Percentiles rank a stretch among this genome's conserved stretches.
These are phyloP conservation scores for Siphonodentalium dalli DNA, from an alignment of 2,888 invertebrate species.

Conservation along the genomic window DNA sequence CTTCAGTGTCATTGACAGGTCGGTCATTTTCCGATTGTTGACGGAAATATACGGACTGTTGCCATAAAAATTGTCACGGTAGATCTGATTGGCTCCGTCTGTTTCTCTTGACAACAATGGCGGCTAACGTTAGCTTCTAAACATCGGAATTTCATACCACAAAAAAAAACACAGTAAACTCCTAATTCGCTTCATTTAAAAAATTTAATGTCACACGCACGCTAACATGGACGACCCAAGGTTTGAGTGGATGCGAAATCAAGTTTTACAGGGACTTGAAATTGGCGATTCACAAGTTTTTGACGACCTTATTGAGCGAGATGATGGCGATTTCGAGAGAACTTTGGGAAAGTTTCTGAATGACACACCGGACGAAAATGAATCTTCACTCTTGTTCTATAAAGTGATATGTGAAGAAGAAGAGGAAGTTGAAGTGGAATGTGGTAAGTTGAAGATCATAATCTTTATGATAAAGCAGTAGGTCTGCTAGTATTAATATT, in stretches of 20 bases:
- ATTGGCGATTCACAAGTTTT: slow-evolving; percentile 59
- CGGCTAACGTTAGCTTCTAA: too few relatives aligned
- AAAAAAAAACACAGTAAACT: too few relatives aligned
- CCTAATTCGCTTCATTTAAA: too few relatives aligned
- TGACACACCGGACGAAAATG: slow-evolving; percentile 61
- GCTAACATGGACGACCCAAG: slow-evolving; percentile 63
- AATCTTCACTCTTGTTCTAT: slow-evolving; percentile 62
- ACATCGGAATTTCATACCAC: too few relatives aligned
- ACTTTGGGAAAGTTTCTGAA: slow-evolving; percentile 62
- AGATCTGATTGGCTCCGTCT: too few relatives aligned
- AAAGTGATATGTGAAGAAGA: slow-evolving; percentile 62
- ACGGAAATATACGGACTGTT: too few relatives aligned
- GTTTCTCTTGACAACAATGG: too few relatives aligned
- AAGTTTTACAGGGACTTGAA: slow-evolving; percentile 57
- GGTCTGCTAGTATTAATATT: too few relatives aligned
- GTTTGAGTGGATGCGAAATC: slow-evolving; percentile 63
- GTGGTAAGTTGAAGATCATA: slow-evolving; percentile 45
- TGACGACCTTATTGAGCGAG: slow-evolving; percentile 63
- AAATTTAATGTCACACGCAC: neutral
- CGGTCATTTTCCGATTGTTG: too few relatives aligned
- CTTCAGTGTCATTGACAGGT: too few relatives aligned
- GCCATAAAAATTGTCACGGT: too few relatives aligned
- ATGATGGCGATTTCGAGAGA: slow-evolving; percentile 62
- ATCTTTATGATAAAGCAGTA: too few relatives aligned
- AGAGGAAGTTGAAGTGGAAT: slow-evolving; percentile 64